A percentile compares a stretch with the other conserved stretches of the same genome.
phyloP scores from a whole-genome alignment of 2,797 vertebrate genomes.

The Sebastes baramenuke region DNA sequence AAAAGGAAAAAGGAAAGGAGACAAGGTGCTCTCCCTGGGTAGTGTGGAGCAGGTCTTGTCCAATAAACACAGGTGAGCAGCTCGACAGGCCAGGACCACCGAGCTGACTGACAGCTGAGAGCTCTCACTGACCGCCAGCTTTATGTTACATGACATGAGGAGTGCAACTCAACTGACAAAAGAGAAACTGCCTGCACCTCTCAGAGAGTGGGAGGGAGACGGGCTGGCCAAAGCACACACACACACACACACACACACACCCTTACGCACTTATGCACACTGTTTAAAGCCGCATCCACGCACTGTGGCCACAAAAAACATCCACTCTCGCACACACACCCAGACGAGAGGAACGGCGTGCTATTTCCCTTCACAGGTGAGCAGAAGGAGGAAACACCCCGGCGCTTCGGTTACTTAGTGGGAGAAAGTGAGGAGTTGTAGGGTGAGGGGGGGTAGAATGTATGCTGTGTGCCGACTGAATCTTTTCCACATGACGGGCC shows the following conservation, averaged over 20 bases:
- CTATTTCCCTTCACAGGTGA: constrained; percentile 82
- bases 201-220: constrained; percentile 27
- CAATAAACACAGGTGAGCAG: constrained; percentile 82
- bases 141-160: constrained; percentile 86
- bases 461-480: constrained; percentile 80
- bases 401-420: constrained; percentile 69
- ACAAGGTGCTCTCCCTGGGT: constrained; percentile 76
- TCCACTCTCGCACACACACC: constrained; percentile 16
- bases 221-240: constrained; percentile 10
- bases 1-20: constrained; percentile 64
- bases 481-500: constrained; percentile 85
- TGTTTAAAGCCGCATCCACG: constrained; percentile 56
- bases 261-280: constrained; percentile 12
- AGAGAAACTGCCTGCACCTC: constrained; percentile 60
- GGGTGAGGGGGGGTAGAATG: constrained; percentile 44
- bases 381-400: constrained; percentile 73
- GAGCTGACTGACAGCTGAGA: constrained; percentile 84
- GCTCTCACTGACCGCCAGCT: constrained; percentile 79
- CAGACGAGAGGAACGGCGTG: constrained; percentile 54
- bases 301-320: constrained; percentile 38
- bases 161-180: constrained; percentile 79
- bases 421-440: constrained; percentile 65
- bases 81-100: constrained; percentile 79
- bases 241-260: constrained; percentile 10
- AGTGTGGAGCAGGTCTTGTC: constrained; percentile 73